These are phyloP conservation scores for Serrognathus titanus DNA, from an alignment of 2,888 invertebrate genomes.

Conservation along the genomic window DNA sequence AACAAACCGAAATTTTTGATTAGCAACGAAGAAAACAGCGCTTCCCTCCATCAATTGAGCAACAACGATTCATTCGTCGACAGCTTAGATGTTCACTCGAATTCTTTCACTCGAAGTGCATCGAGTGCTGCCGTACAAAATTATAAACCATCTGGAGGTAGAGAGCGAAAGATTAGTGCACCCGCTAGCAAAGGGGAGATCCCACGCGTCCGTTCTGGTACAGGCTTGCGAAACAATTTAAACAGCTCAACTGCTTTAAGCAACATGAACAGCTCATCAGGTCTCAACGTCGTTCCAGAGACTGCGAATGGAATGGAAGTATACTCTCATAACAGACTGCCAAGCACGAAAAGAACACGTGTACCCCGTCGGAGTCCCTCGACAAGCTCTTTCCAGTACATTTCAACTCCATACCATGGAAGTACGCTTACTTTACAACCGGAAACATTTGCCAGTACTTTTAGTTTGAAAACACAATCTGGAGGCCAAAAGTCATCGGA, in stretches of 20 bases:
- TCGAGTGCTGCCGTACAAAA: constrained; percentile 68
- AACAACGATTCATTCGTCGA: constrained; percentile 43
- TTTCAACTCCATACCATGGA: constrained; percentile 82
- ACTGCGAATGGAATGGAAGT: constrained; percentile 40
- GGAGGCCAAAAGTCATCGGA: constrained; percentile 46
- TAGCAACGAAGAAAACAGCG: constrained; percentile 43
- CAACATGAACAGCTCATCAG: constrained; percentile 63
- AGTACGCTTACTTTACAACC: constrained; percentile 77
- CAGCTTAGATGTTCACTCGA: constrained; percentile 36
- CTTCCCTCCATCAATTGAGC: constrained; percentile 37
- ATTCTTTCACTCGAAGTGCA: constrained; percentile 62
- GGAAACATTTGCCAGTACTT: constrained; percentile 73
- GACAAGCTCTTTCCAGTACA: constrained; percentile 78
- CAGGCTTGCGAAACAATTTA: constrained; percentile 34
- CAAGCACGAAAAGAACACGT: constrained; percentile 33
- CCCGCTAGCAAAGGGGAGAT: constrained; percentile 51
- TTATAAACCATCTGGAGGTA: constrained; percentile 49
- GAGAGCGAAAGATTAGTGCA: constrained; percentile 60
- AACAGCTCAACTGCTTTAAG: constrained; percentile 40
- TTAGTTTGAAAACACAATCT: constrained; percentile 60
- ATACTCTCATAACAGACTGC: constrained; percentile 34
- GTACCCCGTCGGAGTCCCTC: constrained; percentile 65
- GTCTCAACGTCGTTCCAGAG: constrained; percentile 68
- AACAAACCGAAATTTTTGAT: constrained; percentile 46
- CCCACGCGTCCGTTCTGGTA: constrained; percentile 36